These are phyloP conservation scores for Crepidodera aurea DNA, from an alignment of 2,888 invertebrate species.

Conservation along the genomic window DNA sequence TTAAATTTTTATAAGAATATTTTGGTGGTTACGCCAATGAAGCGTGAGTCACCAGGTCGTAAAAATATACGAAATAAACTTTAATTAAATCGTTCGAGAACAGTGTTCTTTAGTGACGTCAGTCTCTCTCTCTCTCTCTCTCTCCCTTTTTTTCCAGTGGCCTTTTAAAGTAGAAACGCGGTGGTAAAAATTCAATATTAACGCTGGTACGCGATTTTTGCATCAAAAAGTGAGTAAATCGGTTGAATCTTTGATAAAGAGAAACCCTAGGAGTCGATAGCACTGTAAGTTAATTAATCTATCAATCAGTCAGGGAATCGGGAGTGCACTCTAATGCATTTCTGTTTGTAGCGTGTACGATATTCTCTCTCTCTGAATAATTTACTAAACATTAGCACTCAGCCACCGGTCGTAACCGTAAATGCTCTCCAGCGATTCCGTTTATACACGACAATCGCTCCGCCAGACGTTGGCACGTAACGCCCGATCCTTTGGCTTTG, in stretches of 20 bases:
- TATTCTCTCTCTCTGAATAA: slow-evolving; percentile 58
- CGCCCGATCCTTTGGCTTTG: slow-evolving; percentile 13
- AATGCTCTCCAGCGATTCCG: slow-evolving; percentile 57
- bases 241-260: slow-evolving; percentile 47
- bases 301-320: slow-evolving; percentile 57
- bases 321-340: slow-evolving; percentile 59
- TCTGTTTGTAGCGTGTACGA: slow-evolving; percentile 54
- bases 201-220: slow-evolving; percentile 41
- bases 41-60: slow-evolving; percentile 3
- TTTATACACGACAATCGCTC: slow-evolving; percentile 44
- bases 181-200: slow-evolving; percentile 40
- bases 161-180: slow-evolving; percentile 34
- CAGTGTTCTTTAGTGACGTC: slow-evolving; percentile 31
- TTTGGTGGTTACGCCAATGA: slow-evolving; percentile 14
- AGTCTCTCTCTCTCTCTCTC: too few species aligned
- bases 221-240: slow-evolving; percentile 37
- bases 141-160: too few species aligned
- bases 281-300: slow-evolving; percentile 57
- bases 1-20: too few species aligned
- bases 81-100: slow-evolving; percentile 32
- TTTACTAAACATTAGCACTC: slow-evolving; percentile 59
- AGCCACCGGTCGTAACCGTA: slow-evolving; percentile 56
- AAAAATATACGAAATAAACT: slow-evolving; percentile 23
- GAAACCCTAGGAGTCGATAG: slow-evolving; percentile 46
- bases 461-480: slow-evolving; percentile 39